phyloP scores from a whole-genome alignment of 1,140 invertebrate genomes.

The Leptinotarsa texana region DNA sequence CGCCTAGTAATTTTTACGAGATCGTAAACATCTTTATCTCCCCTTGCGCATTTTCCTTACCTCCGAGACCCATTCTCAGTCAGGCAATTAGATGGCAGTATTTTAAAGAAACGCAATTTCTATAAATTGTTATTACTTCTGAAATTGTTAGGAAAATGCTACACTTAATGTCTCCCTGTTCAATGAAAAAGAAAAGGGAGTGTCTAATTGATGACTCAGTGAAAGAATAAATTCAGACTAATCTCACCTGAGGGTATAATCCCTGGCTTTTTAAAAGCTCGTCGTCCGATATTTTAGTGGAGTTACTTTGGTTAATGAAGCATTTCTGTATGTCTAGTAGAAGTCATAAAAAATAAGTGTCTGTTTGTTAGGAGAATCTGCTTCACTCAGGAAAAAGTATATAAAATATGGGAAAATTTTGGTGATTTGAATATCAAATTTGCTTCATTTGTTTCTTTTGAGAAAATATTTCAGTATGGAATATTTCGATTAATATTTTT shows the following conservation, averaged over 20 bases:
- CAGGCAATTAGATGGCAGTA: slow-evolving; percentile 45
- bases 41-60: slow-evolving; percentile 33
- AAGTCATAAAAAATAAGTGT: slow-evolving; percentile 29
- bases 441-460: too few relatives aligned
- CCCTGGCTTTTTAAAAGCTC: slow-evolving; percentile 29
- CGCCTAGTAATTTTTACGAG: slow-evolving; percentile 39
- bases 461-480: too few relatives aligned
- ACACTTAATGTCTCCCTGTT: slow-evolving; percentile 32
- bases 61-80: slow-evolving; percentile 45
- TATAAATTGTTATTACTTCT: slow-evolving; percentile 45
- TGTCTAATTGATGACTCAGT: slow-evolving; percentile 33
- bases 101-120: slow-evolving; percentile 46
- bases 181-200: slow-evolving; percentile 38
- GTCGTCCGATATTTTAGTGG: slow-evolving; percentile 33
- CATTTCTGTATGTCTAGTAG: slow-evolving; percentile 14
- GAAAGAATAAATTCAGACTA: slow-evolving; percentile 37
- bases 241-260: slow-evolving; percentile 38
- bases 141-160: slow-evolving; percentile 30
- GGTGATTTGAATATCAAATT: too few relatives aligned
- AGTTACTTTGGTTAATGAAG: slow-evolving; percentile 36
- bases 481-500: too few relatives aligned
- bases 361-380: slow-evolving; percentile 9
- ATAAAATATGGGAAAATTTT: not conserved
- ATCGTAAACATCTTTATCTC: slow-evolving; percentile 27
- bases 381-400: not conserved